Base-by-base conservation (phyloP, 2,888 invertebrate genomes). In the Nasonia oneida region DNA sequence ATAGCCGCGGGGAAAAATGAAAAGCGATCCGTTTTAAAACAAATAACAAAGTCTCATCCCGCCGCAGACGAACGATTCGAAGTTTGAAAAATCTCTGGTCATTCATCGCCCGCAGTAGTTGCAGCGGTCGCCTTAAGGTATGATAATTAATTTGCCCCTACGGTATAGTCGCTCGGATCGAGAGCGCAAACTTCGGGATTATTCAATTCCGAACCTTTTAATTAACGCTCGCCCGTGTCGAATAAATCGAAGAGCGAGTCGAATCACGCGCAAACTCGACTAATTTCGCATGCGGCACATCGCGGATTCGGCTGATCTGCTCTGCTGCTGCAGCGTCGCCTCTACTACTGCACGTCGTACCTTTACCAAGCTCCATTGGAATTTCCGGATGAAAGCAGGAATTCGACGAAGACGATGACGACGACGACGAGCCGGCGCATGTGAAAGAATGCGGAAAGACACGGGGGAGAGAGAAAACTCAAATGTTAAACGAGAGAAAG, bases 281-380 rank as follows among this genome's bases (percentile, higher is more conserved):
- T 76, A 76, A 67, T 77, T 83, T 64, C 23, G 70, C 82, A 83
- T 83, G 64, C 82, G 29, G 37, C 47, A 29, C 18, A 67, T 37
- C 53, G 47, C n/a, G 14, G 47, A 47, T 47, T 10, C 67, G n/a
- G 10, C 29, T 42, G 53, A 18, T 12, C 14, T 1, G 47, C 8
- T 15, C 47, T 29, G 15, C 61, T 1, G 3, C 73, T 39, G n/a
- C n/a, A 1, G 57, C n/a, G 23, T 61, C 57, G 15, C 73, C 53
- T 23, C 37, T 47, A 37, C 77, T 57, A 37, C 33, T 18, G 3
- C 61, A 2, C 33, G 1, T 29, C 29, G 37, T 37, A 37, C 37
- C 37, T 29, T 29, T 29, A 29, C 29, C 37, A 23, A 2, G 37
- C 64, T 37, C 70, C 77, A 33, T n/a, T 57, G 83, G 77, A 83